A percentile compares a stretch with the other conserved stretches of the same genome.
Evolutionary conservation across 2,113 vertebrate genomes (phyloP).

Genomic region (Fregata magnificens): DNA sequence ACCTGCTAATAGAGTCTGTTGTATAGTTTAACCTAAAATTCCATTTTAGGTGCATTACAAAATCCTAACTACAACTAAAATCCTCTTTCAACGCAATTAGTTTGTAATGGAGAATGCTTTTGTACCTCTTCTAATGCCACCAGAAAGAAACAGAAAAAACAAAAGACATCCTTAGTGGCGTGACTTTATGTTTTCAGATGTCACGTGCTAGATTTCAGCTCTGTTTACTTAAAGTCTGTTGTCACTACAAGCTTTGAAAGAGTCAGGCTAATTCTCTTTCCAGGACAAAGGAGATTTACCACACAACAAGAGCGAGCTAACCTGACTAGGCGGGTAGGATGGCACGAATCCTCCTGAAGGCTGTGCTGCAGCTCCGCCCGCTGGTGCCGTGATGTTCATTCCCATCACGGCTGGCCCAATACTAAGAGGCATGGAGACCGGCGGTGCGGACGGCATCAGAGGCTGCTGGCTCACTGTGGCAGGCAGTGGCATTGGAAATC

Average conservation of each 20-base stretch:
- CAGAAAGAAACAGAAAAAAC: neutral
- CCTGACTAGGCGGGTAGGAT: conserved; percentile 74
- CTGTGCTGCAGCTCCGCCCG: conserved; percentile 60
- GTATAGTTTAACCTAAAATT: neutral
- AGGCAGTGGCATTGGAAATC: conserved; percentile 83
- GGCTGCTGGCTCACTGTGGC: conserved; percentile 77
- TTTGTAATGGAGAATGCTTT: neutral
- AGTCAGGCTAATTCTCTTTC: neutral
- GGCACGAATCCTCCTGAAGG: conserved; percentile 75
- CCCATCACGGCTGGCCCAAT: conserved; percentile 81
- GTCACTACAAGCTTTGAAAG: neutral
- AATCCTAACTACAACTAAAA: neutral
- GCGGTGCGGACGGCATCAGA: conserved; percentile 51
- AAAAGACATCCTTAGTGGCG: neutral
- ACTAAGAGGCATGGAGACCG: conserved; percentile 71
- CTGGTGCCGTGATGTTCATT: conserved; percentile 75
- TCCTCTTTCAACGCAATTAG: neutral
- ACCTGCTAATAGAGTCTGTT: neutral
- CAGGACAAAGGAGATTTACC: neutral
- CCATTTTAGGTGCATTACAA: neutral
- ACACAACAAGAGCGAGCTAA: neutral
- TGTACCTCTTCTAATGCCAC: neutral
- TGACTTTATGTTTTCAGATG: neutral
- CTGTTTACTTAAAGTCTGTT: neutral
- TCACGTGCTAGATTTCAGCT: neutral